Conservation (phyloP, 2,113 vertebrate species). For the Pan paniscus region DNA sequence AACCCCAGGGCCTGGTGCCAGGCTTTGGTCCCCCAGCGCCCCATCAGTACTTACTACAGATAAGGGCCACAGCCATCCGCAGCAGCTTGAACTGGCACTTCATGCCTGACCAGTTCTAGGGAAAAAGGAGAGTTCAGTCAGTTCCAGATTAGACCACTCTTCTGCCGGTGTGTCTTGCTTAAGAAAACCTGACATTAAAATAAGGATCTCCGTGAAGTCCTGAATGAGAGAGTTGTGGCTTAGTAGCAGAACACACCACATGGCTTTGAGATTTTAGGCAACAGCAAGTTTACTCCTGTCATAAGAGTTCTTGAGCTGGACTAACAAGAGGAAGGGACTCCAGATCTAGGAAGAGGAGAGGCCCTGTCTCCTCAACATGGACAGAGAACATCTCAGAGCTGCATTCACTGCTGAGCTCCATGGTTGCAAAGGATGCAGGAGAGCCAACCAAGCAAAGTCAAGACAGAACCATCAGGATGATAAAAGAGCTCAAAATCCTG, state of each 20-base stretch:
- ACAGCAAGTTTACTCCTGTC: neutral
- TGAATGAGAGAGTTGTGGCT: neutral
- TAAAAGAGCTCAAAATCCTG: neutral
- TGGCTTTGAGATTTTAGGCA: neutral
- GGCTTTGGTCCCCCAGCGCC: neutral
- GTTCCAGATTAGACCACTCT: neutral
- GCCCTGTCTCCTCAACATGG: neutral
- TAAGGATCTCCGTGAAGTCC: neutral
- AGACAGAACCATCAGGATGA: neutral
- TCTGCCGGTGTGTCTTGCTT: neutral
- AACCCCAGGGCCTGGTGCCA: neutral
- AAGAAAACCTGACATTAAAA: neutral
- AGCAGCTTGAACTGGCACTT: constrained; percentile 99
- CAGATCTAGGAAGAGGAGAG: neutral
- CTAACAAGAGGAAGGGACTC: neutral
- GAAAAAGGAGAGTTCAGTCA: constrained; percentile 72
- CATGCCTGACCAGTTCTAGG: constrained; percentile 99
- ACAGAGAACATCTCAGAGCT: neutral
- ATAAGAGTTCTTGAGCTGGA: neutral
- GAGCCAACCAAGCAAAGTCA: neutral
- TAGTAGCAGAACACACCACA: neutral
- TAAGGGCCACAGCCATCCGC: constrained; percentile 96
- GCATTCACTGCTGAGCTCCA: neutral
- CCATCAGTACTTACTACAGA: constrained; percentile 92
- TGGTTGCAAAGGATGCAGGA: neutral